phyloP scores from a whole-genome alignment of 2,113 vertebrate genomes.

The Cynocephalus volans region DNA sequence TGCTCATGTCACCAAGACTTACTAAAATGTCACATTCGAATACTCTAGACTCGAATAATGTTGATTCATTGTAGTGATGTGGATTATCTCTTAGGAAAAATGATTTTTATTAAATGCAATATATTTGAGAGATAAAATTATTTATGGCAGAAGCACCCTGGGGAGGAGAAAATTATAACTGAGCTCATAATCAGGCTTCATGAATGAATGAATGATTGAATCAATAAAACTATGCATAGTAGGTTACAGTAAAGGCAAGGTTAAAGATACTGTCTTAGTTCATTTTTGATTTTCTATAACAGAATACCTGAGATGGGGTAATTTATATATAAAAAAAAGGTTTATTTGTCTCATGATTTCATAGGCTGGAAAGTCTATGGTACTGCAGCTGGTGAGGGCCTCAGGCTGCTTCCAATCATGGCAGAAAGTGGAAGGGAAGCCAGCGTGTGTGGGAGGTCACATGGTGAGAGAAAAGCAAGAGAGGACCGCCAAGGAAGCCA shows the following conservation, averaged over 20 bases:
- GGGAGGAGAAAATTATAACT: conserved; percentile 12
- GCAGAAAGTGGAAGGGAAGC: no score
- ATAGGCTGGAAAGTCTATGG: no score
- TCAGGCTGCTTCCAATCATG: no score
- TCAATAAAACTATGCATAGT: neutral
- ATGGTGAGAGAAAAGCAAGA: no score
- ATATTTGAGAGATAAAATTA: neutral
- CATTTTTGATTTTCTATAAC: no score
- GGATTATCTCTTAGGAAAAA: neutral
- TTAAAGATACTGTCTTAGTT: neutral
- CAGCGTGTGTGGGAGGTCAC: no score
- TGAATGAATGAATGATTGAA: neutral
- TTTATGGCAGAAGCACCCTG: neutral
- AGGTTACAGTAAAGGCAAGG: neutral
- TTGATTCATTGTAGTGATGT: neutral
- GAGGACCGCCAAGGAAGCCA: no score
- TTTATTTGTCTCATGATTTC: no score
- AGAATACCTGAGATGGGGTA: no score
- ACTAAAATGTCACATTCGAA: neutral
- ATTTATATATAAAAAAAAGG: no score
- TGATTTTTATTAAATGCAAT: neutral
- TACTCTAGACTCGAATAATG: neutral
- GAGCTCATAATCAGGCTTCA: neutral
- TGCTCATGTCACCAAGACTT: neutral
- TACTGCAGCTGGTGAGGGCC: no score